Base-by-base conservation (phyloP, 2,113 vertebrate genomes). In the Patagioenas fasciata region DNA sequence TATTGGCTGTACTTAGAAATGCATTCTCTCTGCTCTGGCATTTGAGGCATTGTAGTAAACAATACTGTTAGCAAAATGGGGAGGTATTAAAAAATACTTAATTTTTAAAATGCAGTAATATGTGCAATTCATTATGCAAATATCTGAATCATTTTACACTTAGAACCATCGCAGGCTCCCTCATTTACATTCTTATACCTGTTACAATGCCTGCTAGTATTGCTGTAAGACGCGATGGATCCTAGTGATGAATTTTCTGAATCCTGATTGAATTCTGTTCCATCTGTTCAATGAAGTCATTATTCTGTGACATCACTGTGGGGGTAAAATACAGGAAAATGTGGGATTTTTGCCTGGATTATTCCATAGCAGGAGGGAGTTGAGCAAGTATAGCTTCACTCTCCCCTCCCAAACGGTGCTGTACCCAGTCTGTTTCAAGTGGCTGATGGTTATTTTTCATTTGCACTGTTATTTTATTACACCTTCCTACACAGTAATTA, bases 161-260 rank as follows among this genome's bases (percentile, higher is more conserved):
- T 74, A 66, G 81, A 96, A 87, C 66, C 57, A 58, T 91, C 34
- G 9, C 65, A 57, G 73, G 3, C 93, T 94, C 19, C 65, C 86
- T 96, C 96, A 97, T 97, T 97, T 96, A 91, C 80, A 96, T 96
- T 91, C 83, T 80, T 89, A 61, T 97, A 96, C 96, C 95, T 95
- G 96, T 93, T 96, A 86, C 73, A 89, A 69, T 95, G 95, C 95
- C 96, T 95, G 88, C 96, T 87, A 72, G 96, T 89, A 15, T 94
- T 79, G 96, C 96, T 97, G 83, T 81, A 89, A 95, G 96, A 94
- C 2, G 6, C 14, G 7, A 58, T 87, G 73, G 69, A 94, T 96
- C 73, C 85, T 91, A 36, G 75, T 96, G 96, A 97, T 96, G 91
- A 66, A 96, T 96, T 94, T 75, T 58, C 73, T 85, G 83, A 85